These are phyloP conservation scores for Trididemnum clinides DNA, from an alignment of 23 tunicate genomes.

Conservation along the genomic window DNA sequence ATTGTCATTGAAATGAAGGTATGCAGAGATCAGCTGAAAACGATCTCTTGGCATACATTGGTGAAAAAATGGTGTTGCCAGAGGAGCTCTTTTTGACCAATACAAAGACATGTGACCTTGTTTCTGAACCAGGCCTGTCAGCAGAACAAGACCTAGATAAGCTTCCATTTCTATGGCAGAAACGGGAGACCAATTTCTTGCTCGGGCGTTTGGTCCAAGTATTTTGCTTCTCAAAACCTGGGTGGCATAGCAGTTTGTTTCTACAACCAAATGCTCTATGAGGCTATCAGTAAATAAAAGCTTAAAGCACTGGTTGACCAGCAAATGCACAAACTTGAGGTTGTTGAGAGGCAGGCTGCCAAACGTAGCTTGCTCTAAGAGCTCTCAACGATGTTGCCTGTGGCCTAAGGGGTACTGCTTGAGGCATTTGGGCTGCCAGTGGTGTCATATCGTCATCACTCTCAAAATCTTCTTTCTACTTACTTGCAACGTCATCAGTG, in stretches of 20 bases:
- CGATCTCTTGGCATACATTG: neutral
- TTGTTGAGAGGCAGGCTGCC: no score
- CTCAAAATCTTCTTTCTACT: no score
- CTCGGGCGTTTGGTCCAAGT: neutral
- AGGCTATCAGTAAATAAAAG: neutral
- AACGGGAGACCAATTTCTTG: neutral
- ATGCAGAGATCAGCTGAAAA: neutral
- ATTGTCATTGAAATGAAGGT: neutral
- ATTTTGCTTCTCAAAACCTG: neutral
- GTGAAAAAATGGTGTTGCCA: neutral
- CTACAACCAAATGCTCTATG: neutral
- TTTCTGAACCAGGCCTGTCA: neutral
- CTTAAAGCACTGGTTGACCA: neutral
- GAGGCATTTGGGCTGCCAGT: no score
- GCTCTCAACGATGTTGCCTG: no score
- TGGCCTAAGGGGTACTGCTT: no score
- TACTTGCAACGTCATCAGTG: no score
- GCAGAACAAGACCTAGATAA: neutral
- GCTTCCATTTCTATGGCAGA: neutral
- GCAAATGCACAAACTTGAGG: no score
- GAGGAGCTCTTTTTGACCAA: neutral
- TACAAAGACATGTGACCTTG: neutral
- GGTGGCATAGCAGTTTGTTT: neutral
- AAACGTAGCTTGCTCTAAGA: no score
- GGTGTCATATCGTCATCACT: no score